Evolutionary conservation across 2,797 vertebrate genomes (phyloP), one percentile per base, ranked within the genome.

Genomic region (Podargus strigoides): DNA sequence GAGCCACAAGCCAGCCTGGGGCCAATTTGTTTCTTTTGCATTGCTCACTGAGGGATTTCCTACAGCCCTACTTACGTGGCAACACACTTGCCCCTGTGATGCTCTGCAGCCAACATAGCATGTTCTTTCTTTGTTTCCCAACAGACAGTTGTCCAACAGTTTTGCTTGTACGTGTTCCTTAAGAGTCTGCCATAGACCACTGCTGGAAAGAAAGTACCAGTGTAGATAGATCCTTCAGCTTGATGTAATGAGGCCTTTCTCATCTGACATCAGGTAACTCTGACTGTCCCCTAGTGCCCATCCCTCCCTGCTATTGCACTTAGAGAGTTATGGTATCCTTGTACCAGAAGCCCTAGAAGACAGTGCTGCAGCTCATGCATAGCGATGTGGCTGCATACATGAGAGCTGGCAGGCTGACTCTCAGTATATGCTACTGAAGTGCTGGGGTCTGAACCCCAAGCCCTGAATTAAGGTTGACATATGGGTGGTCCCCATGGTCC

Each of bases 391-490:
- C 49, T 60, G 34, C 13, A 5, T 5, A 16, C 23, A 16, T 0
- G 1, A 69, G 32, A 59, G 16, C 28, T 55, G 68, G 15, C 0
- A 2, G n/a, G n/a, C 16, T 1, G 0, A 26, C 11, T 63, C 56
- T 36, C 66, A 56, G 16, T 28, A 68, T 4, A 2, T 28, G 22
- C 58, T n/a, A n/a, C n/a, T n/a, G n/a, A n/a, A n/a, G n/a, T n/a
- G n/a, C n/a, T n/a, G n/a, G n/a, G n/a, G n/a, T n/a, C n/a, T n/a
- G n/a, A n/a, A n/a, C n/a, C n/a, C n/a, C n/a, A n/a, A n/a, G n/a
- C n/a, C n/a, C n/a, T n/a, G n/a, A n/a, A n/a, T n/a, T n/a, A n/a
- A n/a, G n/a, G n/a, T n/a, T n/a, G n/a, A n/a, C n/a, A n/a, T n/a
- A n/a, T n/a, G n/a, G n/a, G n/a, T n/a, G n/a, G n/a, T n/a, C n/a